These are phyloP conservation scores for Tipula lateralis DNA, from an alignment of 2,888 invertebrate genomes.

Conservation along the genomic window DNA sequence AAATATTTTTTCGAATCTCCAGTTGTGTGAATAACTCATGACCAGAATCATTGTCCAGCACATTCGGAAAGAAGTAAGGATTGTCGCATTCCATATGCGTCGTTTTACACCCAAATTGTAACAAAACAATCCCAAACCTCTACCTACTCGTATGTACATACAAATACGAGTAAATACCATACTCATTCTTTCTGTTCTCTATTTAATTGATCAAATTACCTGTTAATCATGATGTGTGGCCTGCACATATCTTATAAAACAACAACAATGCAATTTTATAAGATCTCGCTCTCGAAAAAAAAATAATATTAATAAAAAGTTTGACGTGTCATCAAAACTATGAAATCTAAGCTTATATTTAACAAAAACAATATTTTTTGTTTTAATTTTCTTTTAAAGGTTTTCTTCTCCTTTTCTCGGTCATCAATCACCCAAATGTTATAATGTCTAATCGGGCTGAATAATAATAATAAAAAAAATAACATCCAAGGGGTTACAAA, in stretches of 20 bases:
- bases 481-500: background rate
- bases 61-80: too few species aligned
- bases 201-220: background rate
- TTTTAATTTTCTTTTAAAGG: background rate
- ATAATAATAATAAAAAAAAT: background rate
- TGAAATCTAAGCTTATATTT: background rate
- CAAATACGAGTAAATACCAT: too few species aligned
- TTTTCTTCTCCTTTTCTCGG: background rate
- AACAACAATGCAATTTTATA: background rate
- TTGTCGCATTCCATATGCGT: too few species aligned
- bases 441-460: conserved; percentile 24
- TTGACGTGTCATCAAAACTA: conserved; percentile 1
- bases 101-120: too few species aligned
- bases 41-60: too few species aligned
- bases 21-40: too few species aligned
- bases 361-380: conserved; percentile 3
- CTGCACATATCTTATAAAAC: background rate
- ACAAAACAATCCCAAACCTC: too few species aligned
- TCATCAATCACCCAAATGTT: conserved; percentile 31
- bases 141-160: too few species aligned
- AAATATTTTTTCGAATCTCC: too few species aligned
- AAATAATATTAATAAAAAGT: background rate
- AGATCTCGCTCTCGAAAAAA: too few species aligned
- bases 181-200: background rate
- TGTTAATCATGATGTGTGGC: background rate